Evolutionary conservation across 2,797 vertebrate species (phyloP).

Genomic region (Craterocephalus amniculus): DNA sequence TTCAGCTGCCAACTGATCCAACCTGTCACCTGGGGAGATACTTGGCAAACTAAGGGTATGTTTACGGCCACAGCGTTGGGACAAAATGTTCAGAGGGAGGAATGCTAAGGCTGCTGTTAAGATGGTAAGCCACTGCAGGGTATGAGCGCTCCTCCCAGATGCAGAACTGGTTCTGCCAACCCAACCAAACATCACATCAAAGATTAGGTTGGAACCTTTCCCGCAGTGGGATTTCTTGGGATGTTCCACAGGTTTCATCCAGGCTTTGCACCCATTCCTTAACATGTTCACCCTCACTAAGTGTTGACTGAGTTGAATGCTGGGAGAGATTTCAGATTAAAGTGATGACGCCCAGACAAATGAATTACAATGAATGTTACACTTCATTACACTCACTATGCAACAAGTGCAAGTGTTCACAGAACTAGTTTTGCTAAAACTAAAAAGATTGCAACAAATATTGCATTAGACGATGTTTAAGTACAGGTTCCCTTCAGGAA

Average conservation of each 20-base stretch:
- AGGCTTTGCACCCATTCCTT: not conserved
- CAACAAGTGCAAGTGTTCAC: not conserved
- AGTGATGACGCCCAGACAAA: slow-evolving; percentile 3
- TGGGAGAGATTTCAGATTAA: not conserved
- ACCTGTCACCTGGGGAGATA: slow-evolving; percentile 19
- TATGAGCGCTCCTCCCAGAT: slow-evolving; percentile 38
- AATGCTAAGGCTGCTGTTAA: slow-evolving; percentile 57
- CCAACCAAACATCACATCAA: slow-evolving; percentile 22
- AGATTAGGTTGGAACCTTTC: slow-evolving; percentile 30
- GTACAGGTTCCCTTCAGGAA: not conserved
- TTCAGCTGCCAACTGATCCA: slow-evolving; percentile 5
- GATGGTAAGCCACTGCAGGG: slow-evolving; percentile 59
- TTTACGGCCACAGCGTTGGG: slow-evolving; percentile 11
- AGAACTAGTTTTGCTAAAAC: not conserved
- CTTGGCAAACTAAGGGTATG: slow-evolving; percentile 11
- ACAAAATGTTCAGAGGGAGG: slow-evolving; percentile 64
- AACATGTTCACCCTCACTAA: not conserved
- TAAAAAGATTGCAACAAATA: not conserved
- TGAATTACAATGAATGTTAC: slow-evolving; percentile 1
- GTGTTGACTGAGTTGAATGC: not conserved
- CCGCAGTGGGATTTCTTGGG: not conserved
- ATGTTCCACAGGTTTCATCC: slow-evolving; percentile 1
- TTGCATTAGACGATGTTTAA: not conserved
- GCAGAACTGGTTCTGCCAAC: slow-evolving; percentile 63
- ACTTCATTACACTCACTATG: no score